A percentile compares a stretch with the other conserved stretches of the same genome.
phyloP scores from a whole-genome alignment of 2,113 vertebrate species.

The Actinemys pallida region DNA sequence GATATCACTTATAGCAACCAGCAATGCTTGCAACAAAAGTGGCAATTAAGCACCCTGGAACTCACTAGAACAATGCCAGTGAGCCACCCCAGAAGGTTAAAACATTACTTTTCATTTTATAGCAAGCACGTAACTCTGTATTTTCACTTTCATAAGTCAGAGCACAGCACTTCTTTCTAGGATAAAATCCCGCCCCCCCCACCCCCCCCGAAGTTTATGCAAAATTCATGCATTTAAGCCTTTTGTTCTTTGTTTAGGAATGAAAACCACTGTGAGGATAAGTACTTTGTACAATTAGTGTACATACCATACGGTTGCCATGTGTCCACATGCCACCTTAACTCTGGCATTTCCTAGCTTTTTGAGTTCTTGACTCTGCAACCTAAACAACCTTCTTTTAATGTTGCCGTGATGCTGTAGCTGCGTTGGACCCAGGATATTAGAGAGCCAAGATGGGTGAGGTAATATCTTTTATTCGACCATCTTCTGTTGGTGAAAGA shows the following conservation, averaged over 20 bases:
- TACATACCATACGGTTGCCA: not conserved
- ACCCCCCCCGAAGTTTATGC: not conserved
- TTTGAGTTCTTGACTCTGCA: not conserved
- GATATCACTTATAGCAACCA: not conserved
- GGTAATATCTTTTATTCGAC: too few relatives aligned
- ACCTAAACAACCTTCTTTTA: not conserved
- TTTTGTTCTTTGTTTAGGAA: not conserved
- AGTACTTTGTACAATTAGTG: not conserved
- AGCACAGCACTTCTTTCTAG: not conserved
- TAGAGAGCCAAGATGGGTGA: too few relatives aligned
- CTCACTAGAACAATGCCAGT: not conserved
- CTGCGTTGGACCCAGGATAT: too few relatives aligned
- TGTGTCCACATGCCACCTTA: not conserved
- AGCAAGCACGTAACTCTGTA: not conserved
- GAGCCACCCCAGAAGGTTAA: not conserved
- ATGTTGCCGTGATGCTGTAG: too few relatives aligned
- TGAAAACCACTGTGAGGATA: not conserved
- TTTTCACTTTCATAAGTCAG: not conserved
- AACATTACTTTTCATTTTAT: not conserved
- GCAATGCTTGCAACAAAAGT: not conserved
- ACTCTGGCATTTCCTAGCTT: not conserved
- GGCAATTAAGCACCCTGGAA: not conserved
- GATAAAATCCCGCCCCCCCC: not conserved
- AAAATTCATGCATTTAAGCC: too few relatives aligned
- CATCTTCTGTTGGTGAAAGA: too few relatives aligned